Evolutionary conservation across 2,888 invertebrate genomes (phyloP).

Genomic region (Prosopocoilus inquinatus): DNA sequence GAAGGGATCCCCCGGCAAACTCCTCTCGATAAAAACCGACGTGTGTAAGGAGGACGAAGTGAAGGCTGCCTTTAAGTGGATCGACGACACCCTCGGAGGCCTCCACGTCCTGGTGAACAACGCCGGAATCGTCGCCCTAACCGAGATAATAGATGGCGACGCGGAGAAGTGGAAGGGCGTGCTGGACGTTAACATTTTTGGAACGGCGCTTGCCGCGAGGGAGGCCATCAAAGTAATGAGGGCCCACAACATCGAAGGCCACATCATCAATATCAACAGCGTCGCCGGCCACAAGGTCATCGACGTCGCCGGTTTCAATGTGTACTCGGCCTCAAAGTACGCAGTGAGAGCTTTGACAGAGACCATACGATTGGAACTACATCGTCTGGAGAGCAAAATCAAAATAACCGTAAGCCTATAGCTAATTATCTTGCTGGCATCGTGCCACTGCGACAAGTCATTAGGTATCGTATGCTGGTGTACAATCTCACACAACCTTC

Average conservation of each 20-base stretch:
- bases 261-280: conserved; percentile 7
- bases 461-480: too few species aligned
- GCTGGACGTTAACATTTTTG: conserved; percentile 8
- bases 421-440: too few species aligned
- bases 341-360: conserved; percentile 12
- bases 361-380: conserved; percentile 2
- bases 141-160: background rate
- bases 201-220: background rate
- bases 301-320: background rate
- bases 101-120: conserved; percentile 20
- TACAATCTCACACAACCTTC: too few species aligned
- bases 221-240: conserved; percentile 9
- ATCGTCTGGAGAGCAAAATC: conserved; percentile 2
- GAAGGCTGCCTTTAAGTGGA: conserved; percentile 14
- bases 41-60: conserved; percentile 16
- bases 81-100: conserved; percentile 12
- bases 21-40: conserved; percentile 13
- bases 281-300: conserved; percentile 4
- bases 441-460: too few species aligned
- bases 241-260: conserved; percentile 5
- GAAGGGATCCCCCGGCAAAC: conserved; percentile 1
- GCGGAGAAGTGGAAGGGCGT: background rate
- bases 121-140: conserved; percentile 7
- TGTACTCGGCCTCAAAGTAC: conserved; percentile 9
- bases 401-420: background rate